Percentiles rank a stretch among this genome's conserved stretches.
Conservation (phyloP, 2,113 vertebrate species). For the Epinephelus cyanopodus region DNA sequence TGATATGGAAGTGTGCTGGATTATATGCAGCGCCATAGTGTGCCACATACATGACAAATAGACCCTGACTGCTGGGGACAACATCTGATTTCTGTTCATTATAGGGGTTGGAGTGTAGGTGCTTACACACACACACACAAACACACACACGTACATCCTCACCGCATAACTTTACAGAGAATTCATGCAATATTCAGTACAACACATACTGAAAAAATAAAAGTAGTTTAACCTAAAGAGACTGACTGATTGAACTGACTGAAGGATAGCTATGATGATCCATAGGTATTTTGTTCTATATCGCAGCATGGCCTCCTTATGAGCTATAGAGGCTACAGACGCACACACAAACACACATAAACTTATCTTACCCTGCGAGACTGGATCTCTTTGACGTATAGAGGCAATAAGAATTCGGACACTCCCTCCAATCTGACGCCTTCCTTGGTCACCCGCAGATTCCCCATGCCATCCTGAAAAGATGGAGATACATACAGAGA, state of each 20-base stretch:
- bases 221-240: background rate
- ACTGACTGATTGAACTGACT: background rate
- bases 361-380: constrained; percentile 91
- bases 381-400: constrained; percentile 97
- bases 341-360: background rate
- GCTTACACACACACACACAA: background rate
- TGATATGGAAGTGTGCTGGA: constrained; percentile 25
- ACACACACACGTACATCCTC: too few species aligned
- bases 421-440: constrained; percentile 95
- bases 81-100: constrained; percentile 40
- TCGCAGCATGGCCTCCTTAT: background rate
- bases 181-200: background rate
- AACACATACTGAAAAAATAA: background rate
- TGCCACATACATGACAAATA: constrained; percentile 45
- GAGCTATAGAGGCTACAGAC: background rate
- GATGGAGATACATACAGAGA: background rate
- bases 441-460: constrained; percentile 94
- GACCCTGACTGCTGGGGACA: constrained; percentile 12
- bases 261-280: background rate
- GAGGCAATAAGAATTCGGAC: constrained; percentile 95
- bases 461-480: constrained; percentile 95
- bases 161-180: background rate
- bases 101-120: background rate
- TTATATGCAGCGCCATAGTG: constrained; percentile 15
- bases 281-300: background rate